These are phyloP conservation scores for Hipposideros larvatus DNA, from an alignment of 2,797 vertebrate genomes.

Conservation along the genomic window DNA sequence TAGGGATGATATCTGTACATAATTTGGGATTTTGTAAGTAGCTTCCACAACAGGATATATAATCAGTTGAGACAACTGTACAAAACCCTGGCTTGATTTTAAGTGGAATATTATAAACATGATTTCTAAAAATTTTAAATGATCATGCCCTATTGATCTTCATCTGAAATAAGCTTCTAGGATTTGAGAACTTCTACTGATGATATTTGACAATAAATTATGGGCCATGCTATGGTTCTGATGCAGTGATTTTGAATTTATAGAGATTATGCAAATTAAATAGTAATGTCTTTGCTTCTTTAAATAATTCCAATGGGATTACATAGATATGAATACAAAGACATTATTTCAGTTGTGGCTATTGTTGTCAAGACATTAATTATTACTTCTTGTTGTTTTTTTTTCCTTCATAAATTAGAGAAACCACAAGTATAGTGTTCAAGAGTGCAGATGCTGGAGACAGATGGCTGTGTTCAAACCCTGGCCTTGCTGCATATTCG, in stretches of 20 bases:
- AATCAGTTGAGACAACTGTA: not conserved
- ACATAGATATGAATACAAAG: conserved; percentile 6
- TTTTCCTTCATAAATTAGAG: not conserved
- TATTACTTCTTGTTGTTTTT: not conserved
- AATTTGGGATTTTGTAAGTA: not conserved
- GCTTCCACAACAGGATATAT: not conserved
- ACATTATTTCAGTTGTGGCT: not conserved
- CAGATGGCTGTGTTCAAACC: not conserved
- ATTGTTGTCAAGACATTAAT: not conserved
- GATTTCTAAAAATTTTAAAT: not conserved
- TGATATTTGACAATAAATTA: not conserved
- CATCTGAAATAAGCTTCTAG: not conserved
- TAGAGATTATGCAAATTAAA: not conserved
- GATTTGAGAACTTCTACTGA: not conserved
- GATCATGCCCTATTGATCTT: not conserved
- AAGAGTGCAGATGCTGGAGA: not conserved
- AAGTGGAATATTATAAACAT: not conserved
- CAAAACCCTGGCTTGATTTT: conserved; percentile 3
- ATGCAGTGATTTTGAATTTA: not conserved
- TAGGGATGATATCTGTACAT: not conserved
- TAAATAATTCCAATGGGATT: not conserved
- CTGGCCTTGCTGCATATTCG: not conserved
- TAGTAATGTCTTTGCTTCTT: not conserved
- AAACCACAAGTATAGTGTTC: not conserved
- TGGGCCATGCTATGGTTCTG: not conserved